Evolutionary conservation across 2,888 invertebrate genomes (phyloP), one percentile per base, ranked within the genome.

Genomic region (Spodoptera picta): DNA sequence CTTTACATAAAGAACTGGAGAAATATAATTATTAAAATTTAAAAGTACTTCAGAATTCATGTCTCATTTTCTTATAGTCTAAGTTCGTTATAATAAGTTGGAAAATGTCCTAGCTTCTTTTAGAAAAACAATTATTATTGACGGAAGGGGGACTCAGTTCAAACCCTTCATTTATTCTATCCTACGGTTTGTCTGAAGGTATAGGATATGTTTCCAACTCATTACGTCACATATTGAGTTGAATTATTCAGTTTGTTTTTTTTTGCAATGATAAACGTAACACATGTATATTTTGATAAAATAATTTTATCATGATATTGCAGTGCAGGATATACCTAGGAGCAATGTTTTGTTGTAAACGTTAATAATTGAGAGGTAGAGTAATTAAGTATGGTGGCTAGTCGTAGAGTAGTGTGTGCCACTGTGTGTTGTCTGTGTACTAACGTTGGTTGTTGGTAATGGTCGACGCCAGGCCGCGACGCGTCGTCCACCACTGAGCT

Each of bases 401-500:
- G 56, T 41, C 44, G 60, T 68, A 60, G 63, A 68, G 27, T 69
- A 72, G 74, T 73, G 77, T 76, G 62, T 79, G 77, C 60, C 52
- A 66, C 43, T 73, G 71, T 73, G 77, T 82, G 85, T 82, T 83
- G 85, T 82, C 81, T 87, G 86, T 88, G 81, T 82, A 90, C 91
- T 92, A 92, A 92, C 92, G 83, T 72, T 80, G 75, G 69, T 82
- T 82, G 79, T 86, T 85, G 83, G 84, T 83, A 81, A 82, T 84
- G 85, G 83, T 83, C 86, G 81, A 83, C 82, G 85, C 74, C 88
- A 89, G 90, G 86, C 77, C 61, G 62, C 60, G 79, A 59, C 79
- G 85, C 78, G 81, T 75, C 69, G 77, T 72, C 82, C 74, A 84
- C 90, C 66, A 84, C 90, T 66, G 88, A 83, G 81, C 75, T 75